These are phyloP conservation scores for Anhinga anhinga DNA, from an alignment of 2,113 vertebrate species.

Conservation along the genomic window DNA sequence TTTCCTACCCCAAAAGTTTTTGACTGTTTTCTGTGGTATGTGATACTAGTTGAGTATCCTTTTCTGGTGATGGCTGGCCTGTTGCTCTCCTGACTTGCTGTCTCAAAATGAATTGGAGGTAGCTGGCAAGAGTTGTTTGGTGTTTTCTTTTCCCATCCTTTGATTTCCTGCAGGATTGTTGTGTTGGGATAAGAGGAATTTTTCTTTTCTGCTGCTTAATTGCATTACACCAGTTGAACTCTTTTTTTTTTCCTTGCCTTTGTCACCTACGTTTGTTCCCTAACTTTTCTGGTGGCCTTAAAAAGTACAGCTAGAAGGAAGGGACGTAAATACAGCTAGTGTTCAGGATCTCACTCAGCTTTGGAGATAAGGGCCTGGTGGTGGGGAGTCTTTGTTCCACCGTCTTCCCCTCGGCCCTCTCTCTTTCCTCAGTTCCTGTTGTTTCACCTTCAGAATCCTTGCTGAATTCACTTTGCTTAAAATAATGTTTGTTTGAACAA, in stretches of 20 bases:
- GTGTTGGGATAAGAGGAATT: not conserved
- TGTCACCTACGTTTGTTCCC: not conserved
- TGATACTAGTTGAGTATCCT: not conserved
- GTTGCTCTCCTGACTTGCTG: not conserved
- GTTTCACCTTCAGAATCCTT: not conserved
- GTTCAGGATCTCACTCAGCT: not conserved
- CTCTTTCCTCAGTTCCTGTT: not conserved
- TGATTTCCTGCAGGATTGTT: not conserved
- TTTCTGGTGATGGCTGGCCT: not conserved
- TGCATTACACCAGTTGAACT: not conserved
- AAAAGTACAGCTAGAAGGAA: not conserved
- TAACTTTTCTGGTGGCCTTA: not conserved
- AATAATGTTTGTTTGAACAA: constrained; percentile 41
- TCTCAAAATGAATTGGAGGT: not conserved
- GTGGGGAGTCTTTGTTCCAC: not conserved
- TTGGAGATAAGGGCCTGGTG: not conserved
- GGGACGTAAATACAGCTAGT: not conserved
- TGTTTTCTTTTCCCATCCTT: not conserved
- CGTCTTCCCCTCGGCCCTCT: not conserved
- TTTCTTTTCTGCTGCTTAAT: not conserved
- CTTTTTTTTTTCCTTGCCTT: not conserved
- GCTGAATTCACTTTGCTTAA: constrained; percentile 18
- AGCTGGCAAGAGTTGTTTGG: not conserved
- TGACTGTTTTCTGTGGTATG: not conserved
- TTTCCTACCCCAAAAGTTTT: not conserved